Percentiles rank a stretch among this genome's conserved stretches.
phyloP scores from a whole-genome alignment of 2,888 invertebrate species.

The Physocephala rufipes region DNA sequence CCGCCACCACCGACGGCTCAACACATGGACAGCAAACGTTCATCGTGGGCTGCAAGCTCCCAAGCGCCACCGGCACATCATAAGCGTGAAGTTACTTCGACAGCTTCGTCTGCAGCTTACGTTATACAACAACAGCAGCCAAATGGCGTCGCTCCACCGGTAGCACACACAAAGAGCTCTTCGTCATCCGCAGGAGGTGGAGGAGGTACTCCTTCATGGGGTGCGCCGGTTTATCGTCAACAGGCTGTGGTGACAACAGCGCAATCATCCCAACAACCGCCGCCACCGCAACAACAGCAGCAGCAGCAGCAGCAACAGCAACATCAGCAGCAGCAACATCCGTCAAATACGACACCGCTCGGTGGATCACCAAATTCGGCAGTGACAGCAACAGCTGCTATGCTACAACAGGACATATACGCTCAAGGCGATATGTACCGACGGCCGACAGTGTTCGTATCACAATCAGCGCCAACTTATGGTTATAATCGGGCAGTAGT shows the following conservation, averaged over 20 bases:
- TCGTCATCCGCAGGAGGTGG: slow-evolving; percentile 58
- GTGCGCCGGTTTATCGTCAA: slow-evolving; percentile 64
- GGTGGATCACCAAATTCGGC: slow-evolving; percentile 63
- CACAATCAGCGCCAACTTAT: slow-evolving; percentile 66
- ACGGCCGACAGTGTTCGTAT: slow-evolving; percentile 76
- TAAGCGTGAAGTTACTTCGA: slow-evolving; percentile 64
- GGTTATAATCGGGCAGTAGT: slow-evolving; percentile 64
- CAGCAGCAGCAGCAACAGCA: slow-evolving; percentile 61
- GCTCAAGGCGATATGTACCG: slow-evolving; percentile 71
- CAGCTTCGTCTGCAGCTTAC: slow-evolving; percentile 51
- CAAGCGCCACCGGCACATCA: slow-evolving; percentile 66
- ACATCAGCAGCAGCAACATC: slow-evolving; percentile 67
- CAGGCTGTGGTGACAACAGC: slow-evolving; percentile 20
- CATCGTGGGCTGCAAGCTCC: slow-evolving; percentile 63
- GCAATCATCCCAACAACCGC: slow-evolving; percentile 48
- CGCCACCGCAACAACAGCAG: slow-evolving; percentile 64
- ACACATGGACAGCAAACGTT: slow-evolving; percentile 60
- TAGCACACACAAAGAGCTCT: slow-evolving; percentile 66
- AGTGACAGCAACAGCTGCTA: slow-evolving; percentile 55
- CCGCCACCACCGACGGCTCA: slow-evolving; percentile 49
- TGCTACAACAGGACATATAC: slow-evolving; percentile 64
- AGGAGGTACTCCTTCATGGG: slow-evolving; percentile 61
- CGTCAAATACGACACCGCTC: slow-evolving; percentile 66
- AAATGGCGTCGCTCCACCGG: slow-evolving; percentile 59
- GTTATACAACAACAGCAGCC: slow-evolving; percentile 49